phyloP scores from a whole-genome alignment of 2,888 invertebrate genomes.

The Koerneria pararmatus region DNA sequence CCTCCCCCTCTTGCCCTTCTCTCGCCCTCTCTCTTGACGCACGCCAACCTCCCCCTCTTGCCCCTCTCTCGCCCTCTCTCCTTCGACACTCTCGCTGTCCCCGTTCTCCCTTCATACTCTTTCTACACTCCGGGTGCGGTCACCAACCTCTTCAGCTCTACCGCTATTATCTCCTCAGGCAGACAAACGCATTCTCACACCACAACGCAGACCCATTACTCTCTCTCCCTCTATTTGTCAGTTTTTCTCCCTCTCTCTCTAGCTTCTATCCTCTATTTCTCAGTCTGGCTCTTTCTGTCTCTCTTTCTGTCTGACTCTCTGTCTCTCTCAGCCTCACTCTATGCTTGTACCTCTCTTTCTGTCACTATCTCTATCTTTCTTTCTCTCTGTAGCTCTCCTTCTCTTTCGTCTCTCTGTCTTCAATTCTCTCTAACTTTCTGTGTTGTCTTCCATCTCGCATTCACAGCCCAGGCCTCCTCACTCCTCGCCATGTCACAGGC shows the following conservation, averaged over 20 bases:
- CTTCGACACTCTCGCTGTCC: not conserved
- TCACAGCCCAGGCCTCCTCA: no score
- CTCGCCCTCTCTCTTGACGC: not conserved
- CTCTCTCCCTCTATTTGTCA: conserved; percentile 11
- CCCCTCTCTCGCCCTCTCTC: not conserved
- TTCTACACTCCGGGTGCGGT: not conserved
- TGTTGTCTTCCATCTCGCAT: no score
- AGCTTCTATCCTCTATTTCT: no score
- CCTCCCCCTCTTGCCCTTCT: not conserved
- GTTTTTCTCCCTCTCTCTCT: conserved; percentile 2
- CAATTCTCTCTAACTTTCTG: not conserved
- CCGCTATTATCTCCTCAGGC: not conserved
- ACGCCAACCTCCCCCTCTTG: not conserved
- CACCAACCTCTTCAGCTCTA: not conserved
- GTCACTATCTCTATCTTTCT: conserved; percentile 6
- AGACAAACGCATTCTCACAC: conserved; percentile 6
- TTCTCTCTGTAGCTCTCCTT: not conserved
- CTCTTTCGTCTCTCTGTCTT: conserved; percentile 5
- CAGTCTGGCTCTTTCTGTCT: conserved; percentile 12
- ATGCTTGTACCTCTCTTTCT: not conserved
- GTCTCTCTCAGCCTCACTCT: conserved; percentile 1
- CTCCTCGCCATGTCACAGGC: no score
- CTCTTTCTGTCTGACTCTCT: not conserved
- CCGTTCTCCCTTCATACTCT: conserved; percentile 9
- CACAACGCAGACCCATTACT: conserved; percentile 15